These are phyloP conservation scores for Auanema freiburgensis DNA, from an alignment of 2,888 invertebrate genomes.

Conservation along the genomic window DNA sequence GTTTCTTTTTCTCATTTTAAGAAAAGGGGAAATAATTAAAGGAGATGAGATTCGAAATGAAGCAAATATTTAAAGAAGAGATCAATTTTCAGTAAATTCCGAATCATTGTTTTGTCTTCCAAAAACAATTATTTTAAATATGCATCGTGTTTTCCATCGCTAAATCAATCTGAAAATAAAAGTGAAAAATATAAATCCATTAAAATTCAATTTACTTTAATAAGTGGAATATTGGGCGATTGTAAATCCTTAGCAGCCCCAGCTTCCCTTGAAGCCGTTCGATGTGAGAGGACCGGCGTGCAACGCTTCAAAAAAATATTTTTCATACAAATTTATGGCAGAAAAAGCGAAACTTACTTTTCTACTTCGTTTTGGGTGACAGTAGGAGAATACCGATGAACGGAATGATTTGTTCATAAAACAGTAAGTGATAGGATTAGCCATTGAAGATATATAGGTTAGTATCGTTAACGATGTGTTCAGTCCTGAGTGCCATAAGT, in stretches of 20 bases:
- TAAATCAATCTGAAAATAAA: constrained; percentile 11
- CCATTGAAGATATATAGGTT: constrained; percentile 48
- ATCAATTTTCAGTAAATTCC: no score
- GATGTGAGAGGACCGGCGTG: constrained; percentile 21
- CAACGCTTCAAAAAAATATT: constrained; percentile 23
- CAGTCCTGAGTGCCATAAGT: constrained; percentile 42
- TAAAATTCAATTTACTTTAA: constrained; percentile 22
- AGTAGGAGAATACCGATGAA: constrained; percentile 40
- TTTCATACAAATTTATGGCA: neutral
- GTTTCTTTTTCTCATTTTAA: no score
- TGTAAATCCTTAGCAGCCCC: constrained; percentile 22
- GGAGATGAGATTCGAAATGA: no score
- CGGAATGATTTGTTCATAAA: constrained; percentile 77
- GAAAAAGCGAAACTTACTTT: constrained; percentile 9
- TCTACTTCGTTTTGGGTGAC: constrained; percentile 19
- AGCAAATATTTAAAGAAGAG: no score
- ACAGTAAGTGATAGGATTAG: constrained; percentile 85
- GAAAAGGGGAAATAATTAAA: no score
- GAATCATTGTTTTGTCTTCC: no score
- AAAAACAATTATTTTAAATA: no score
- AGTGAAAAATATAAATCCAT: neutral
- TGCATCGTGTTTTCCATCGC: constrained; percentile 5
- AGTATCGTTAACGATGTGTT: constrained; percentile 46
- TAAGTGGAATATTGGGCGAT: constrained; percentile 26
- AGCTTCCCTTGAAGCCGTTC: constrained; percentile 14